These are phyloP conservation scores for Capitella teleta DNA, from an alignment of 1,140 invertebrate genomes.

Conservation along the genomic window DNA sequence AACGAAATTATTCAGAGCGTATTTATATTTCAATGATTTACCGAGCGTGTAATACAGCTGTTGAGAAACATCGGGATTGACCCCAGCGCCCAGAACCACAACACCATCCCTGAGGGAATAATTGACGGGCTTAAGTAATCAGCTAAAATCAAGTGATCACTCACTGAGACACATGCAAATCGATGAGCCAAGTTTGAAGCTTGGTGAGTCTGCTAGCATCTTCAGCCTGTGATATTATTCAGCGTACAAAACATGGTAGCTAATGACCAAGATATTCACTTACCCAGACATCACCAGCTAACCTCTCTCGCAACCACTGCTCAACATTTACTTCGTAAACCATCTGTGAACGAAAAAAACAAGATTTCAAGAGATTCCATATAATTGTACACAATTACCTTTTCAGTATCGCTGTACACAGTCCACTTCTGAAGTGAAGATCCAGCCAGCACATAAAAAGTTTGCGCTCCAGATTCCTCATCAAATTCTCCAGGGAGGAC, in stretches of 20 bases:
- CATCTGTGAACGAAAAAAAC: conserved; percentile 22
- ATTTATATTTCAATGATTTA: conserved; percentile 30
- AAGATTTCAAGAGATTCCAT: too few species aligned
- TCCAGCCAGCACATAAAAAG: conserved; percentile 57
- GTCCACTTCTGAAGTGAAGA: conserved; percentile 59
- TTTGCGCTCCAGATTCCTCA: too few species aligned
- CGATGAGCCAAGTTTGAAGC: too few species aligned
- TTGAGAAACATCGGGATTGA: conserved; percentile 52
- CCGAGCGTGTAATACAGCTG: conserved; percentile 59
- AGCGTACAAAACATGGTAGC: too few species aligned
- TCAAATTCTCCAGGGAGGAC: too few species aligned
- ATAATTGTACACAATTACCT: too few species aligned
- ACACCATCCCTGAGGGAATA: conserved; percentile 50
- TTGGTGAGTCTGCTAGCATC: too few species aligned
- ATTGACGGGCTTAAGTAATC: too few species aligned
- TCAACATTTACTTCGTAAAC: conserved; percentile 55
- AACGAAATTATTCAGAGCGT: not conserved
- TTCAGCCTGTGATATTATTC: too few species aligned
- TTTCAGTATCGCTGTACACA: not conserved
- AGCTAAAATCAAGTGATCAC: too few species aligned
- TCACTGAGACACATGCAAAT: too few species aligned
- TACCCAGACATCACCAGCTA: conserved; percentile 53
- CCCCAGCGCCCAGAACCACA: conserved; percentile 60
- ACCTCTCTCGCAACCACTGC: conserved; percentile 50
- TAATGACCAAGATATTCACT: conserved; percentile 14